Percentiles rank a stretch among this genome's conserved stretches.
phyloP scores from a whole-genome alignment of 2,113 vertebrate species.

The Cynoglossus semilaevis region DNA sequence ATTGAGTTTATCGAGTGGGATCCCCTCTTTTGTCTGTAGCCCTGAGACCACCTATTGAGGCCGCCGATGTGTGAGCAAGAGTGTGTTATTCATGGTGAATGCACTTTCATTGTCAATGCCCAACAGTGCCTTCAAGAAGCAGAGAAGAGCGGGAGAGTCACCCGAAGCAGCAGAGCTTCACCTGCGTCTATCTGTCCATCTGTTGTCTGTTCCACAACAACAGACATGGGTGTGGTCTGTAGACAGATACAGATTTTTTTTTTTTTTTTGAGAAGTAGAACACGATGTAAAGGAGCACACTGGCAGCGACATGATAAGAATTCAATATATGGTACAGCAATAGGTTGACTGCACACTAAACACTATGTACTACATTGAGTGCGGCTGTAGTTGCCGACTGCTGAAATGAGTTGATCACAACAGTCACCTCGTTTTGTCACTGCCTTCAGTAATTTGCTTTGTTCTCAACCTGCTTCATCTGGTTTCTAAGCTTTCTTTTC shows the following conservation, averaged over 20 bases:
- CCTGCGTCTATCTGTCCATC: constrained; percentile 17
- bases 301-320: too few relatives aligned
- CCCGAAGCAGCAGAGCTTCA: constrained; percentile 7
- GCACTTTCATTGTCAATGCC: constrained; percentile 47
- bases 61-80: constrained; percentile 9
- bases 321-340: too few relatives aligned
- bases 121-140: constrained; percentile 38
- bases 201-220: constrained; percentile 10
- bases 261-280: too few relatives aligned
- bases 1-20: constrained; percentile 50
- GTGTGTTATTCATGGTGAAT: constrained; percentile 30
- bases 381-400: constrained; percentile 44
- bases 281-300: too few relatives aligned
- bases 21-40: constrained; percentile 34
- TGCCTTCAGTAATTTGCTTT: constrained; percentile 20
- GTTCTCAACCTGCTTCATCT: constrained; percentile 19
- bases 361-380: too few relatives aligned
- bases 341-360: too few relatives aligned
- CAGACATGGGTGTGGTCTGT: neutral
- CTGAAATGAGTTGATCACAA: constrained; percentile 50
- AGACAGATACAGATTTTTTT: neutral
- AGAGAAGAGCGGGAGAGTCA: constrained; percentile 30
- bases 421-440: constrained; percentile 38
- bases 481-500: neutral
- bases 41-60: constrained; percentile 40